A percentile compares a stretch with the other conserved stretches of the same genome.
phyloP scores from a whole-genome alignment of 2,797 vertebrate genomes.

The Trachurus trachurus region DNA sequence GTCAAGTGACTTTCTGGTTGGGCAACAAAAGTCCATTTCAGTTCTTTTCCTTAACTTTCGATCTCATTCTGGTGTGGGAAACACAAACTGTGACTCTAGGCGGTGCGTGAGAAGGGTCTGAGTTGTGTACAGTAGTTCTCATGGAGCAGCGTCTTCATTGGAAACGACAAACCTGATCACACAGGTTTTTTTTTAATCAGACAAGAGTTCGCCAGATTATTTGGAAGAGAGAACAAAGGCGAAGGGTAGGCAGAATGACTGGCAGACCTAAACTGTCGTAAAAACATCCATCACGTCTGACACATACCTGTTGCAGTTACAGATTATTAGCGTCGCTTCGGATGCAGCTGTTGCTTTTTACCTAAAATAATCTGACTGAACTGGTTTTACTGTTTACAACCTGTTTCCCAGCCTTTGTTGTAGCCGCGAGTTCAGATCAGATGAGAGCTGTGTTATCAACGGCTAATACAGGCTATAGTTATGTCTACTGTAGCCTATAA shows the following conservation, averaged over 20 bases:
- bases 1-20: background rate
- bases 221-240: background rate
- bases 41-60: background rate
- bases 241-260: too few relatives aligned
- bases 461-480: background rate
- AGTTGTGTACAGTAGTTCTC: background rate
- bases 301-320: background rate
- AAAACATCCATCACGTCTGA: background rate
- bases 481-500: background rate
- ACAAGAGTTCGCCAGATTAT: too few relatives aligned
- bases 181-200: background rate
- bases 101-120: too few relatives aligned
- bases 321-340: background rate
- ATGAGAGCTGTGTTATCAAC: background rate
- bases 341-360: background rate
- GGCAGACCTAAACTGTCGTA: background rate
- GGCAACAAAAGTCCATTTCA: background rate
- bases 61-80: background rate
- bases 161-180: background rate
- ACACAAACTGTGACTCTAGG: background rate
- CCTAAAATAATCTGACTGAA: background rate
- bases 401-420: background rate
- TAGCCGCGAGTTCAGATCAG: background rate
- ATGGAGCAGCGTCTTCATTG: background rate
- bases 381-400: background rate